Conservation (phyloP, 2,113 vertebrate genomes). For the Varanus komodoensis region DNA sequence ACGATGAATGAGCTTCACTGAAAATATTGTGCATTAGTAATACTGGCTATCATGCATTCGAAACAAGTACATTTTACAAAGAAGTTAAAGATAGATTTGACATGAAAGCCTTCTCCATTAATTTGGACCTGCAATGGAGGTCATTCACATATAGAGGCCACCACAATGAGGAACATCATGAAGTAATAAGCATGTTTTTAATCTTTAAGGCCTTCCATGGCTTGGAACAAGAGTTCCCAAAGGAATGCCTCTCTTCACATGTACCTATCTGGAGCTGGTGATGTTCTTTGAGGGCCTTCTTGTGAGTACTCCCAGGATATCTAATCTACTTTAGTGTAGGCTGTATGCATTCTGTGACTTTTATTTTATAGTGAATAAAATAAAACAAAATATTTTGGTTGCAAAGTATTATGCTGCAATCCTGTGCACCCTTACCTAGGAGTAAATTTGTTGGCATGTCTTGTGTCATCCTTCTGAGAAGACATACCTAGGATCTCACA, state of each 20-base stretch:
- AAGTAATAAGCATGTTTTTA: background rate
- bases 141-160: background rate
- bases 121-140: no score
- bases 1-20: background rate
- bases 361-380: background rate
- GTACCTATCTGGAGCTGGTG: no score
- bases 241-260: no score
- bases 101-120: background rate
- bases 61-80: background rate
- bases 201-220: background rate
- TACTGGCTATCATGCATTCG: background rate
- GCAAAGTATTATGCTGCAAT: no score
- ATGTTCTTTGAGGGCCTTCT: no score
- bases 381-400: no score
- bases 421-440: no score
- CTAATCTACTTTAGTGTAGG: background rate
- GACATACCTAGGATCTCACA: no score
- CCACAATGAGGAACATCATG: no score
- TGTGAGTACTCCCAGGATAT: background rate
- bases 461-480: no score
- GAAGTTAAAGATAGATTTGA: background rate
- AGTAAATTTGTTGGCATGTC: no score
- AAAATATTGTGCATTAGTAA: background rate
- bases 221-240: background rate
- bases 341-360: background rate